phyloP scores from a whole-genome alignment of 1,140 invertebrate species.

The Magallana gigas region DNA sequence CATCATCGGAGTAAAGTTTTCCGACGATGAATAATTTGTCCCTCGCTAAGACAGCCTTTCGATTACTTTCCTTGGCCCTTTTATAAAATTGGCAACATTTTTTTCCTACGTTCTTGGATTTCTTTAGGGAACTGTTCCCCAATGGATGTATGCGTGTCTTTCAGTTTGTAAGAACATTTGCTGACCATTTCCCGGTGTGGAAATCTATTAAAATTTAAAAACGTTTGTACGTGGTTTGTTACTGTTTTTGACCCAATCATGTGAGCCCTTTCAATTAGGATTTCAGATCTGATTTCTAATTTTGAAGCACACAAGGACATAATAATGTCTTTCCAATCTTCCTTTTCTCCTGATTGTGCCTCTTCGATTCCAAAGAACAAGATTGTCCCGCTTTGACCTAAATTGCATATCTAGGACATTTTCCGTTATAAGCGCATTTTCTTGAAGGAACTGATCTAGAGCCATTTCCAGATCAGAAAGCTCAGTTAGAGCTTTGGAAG shows the following conservation, averaged over 20 bases:
- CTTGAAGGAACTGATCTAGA: no score
- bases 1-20: neutral
- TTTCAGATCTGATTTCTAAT: neutral
- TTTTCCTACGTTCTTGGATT: no score
- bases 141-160: no score
- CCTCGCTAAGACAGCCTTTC: no score
- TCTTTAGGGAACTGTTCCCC: no score
- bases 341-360: neutral
- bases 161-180: no score
- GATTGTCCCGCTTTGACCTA: constrained; percentile 22
- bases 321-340: neutral
- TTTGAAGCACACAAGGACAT: no score
- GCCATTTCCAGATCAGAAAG: neutral
- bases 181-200: neutral
- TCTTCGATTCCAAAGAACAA: neutral
- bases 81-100: no score
- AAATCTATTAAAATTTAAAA: neutral
- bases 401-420: neutral
- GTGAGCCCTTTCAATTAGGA: neutral
- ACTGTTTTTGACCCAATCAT: neutral
- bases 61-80: no score
- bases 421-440: neutral
- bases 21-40: no score
- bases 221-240: neutral
- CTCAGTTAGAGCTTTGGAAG: neutral